Evolutionary conservation across 1,140 invertebrate genomes (phyloP).

Genomic region (Temnothorax longispinosus): DNA sequence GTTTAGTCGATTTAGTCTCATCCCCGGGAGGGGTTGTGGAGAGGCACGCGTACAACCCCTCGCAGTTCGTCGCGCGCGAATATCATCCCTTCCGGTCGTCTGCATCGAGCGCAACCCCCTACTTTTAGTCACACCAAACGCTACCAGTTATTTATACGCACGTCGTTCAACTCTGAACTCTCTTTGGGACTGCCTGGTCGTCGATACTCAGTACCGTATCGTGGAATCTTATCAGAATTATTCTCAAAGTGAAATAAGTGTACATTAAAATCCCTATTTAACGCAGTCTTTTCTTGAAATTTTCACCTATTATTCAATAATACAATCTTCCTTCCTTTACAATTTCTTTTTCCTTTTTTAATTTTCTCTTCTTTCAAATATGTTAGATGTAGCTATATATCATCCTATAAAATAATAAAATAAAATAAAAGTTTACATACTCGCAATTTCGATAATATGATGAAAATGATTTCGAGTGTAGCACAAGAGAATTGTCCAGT

Average conservation of each 20-base stretch:
- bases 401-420: neutral
- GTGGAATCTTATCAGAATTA: neutral
- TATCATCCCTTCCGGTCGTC: slow-evolving; percentile 57
- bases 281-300: neutral
- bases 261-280: neutral
- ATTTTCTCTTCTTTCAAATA: neutral
- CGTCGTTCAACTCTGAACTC: slow-evolving; percentile 38
- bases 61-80: slow-evolving; percentile 52
- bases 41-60: slow-evolving; percentile 66
- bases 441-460: neutral
- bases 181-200: slow-evolving; percentile 35
- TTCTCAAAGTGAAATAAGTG: neutral
- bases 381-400: neutral
- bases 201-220: slow-evolving; percentile 36
- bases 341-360: neutral
- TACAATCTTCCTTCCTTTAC: neutral
- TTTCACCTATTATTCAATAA: neutral
- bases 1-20: slow-evolving; percentile 82
- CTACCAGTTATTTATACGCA: slow-evolving; percentile 80
- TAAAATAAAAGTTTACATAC: neutral
- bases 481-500: neutral
- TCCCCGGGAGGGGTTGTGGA: slow-evolving; percentile 53
- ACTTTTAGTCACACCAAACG: slow-evolving; percentile 76
- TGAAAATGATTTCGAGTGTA: neutral
- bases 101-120: slow-evolving; percentile 59